Conservation (phyloP, 2,888 invertebrate genomes). For the Philereme transversata region DNA sequence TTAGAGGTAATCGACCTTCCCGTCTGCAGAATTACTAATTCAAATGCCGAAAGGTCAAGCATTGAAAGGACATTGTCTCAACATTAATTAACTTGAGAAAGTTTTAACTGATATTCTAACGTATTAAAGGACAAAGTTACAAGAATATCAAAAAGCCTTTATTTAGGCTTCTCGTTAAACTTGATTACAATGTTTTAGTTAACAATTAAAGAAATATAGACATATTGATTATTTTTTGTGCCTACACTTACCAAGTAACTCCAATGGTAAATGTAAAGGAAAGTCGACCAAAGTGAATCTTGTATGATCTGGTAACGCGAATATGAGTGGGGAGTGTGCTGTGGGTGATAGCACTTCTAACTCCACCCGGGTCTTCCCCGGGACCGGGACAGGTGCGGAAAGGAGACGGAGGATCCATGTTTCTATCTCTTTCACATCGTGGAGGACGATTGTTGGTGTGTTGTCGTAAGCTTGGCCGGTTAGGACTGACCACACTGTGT, state of each 20-base stretch:
- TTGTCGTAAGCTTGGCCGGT: constrained; percentile 92
- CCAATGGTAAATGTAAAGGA: constrained; percentile 98
- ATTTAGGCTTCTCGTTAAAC: neutral
- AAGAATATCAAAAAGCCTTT: neutral
- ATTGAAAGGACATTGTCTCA: neutral
- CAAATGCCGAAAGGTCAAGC: neutral
- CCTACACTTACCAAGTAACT: constrained; percentile 90
- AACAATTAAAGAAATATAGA: neutral
- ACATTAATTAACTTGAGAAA: neutral
- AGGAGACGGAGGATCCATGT: constrained; percentile 98
- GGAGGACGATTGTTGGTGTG: constrained; percentile 94
- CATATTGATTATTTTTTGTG: no score
- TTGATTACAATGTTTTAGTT: neutral
- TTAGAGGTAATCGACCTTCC: neutral
- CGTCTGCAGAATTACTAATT: neutral
- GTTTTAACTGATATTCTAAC: neutral
- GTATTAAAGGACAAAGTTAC: neutral
- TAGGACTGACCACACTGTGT: constrained; percentile 98
- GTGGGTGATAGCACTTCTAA: constrained; percentile 93
- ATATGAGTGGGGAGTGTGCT: constrained; percentile 93
- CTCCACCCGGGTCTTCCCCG: constrained; percentile 94
- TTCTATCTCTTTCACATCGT: constrained; percentile 98
- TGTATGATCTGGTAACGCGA: constrained; percentile 98
- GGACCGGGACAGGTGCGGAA: constrained; percentile 98
- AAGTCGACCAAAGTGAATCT: constrained; percentile 98